Evolutionary conservation across 2,797 vertebrate genomes (phyloP), one percentile per base, ranked within the genome.

Genomic region (Glossophaga mutica): DNA sequence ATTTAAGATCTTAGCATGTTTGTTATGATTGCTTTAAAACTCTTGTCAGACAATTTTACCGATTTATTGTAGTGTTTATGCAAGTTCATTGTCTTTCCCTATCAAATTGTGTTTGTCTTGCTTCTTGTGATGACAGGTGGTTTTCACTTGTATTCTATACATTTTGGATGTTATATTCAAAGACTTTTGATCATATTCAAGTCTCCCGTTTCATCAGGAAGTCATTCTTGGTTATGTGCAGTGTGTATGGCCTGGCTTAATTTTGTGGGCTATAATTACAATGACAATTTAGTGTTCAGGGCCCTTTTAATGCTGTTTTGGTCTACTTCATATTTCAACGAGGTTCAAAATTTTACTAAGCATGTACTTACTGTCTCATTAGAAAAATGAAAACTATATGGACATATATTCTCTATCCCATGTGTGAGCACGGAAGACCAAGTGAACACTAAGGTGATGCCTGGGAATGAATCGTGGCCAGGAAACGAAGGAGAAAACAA

Each of bases 401-500:
- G 21, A 67, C 15, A 14, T 8, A 16, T 26, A 34, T 34, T 67
- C 37, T 18, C 4, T 19, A 59, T 14, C 12, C 12, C 9, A 2
- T 6, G 48, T 8, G 19, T 57, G 6, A 7, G 3, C 11, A 9
- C 0, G 24, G 71, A 57, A 46, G 73, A 46, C 21, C 57, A 48
- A 10, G 48, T 7, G 34, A 76, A 14, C 19, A 9, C 8, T 7
- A 32, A 26, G 9, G 44, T 1, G 15, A 6, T 1, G 68, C 32
- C 55, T 0, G 0, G 11, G 9, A n/a, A 29, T 73, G 12, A n/a
- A 19, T 67, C 32, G 0, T 3, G 46, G 37, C 44, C 52, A 9
- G 6, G 29, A 67, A 26, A 24, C 39, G 70, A 32, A 52, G 21
- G 24, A 7, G 3, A 1, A 16, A 26, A 0, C 1, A 9, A 24